phyloP scores from a whole-genome alignment of 2,113 vertebrate species.

The Numida meleagris region DNA sequence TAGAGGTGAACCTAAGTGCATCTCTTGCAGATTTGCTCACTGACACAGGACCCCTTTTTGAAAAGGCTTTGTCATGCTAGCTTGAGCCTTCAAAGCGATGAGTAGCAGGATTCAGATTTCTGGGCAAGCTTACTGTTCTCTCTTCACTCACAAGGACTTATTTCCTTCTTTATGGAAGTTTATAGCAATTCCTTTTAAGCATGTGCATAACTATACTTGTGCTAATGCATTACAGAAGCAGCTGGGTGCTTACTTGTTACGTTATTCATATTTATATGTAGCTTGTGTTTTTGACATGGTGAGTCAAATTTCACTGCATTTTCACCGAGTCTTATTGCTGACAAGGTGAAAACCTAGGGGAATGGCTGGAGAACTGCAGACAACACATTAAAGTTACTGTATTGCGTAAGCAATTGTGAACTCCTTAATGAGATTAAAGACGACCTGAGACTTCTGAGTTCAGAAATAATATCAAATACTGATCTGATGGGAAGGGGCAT shows the following conservation, averaged over 20 bases:
- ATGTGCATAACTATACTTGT: constrained; percentile 46
- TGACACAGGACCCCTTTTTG: not conserved
- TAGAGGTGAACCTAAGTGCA: not conserved
- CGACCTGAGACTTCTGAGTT: constrained; percentile 19
- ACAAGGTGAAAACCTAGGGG: not conserved
- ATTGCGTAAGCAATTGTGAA: not conserved
- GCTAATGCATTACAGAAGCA: constrained; percentile 44
- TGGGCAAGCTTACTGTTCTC: constrained; percentile 16
- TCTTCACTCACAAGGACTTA: constrained; percentile 33
- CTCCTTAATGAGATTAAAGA: constrained; percentile 45
- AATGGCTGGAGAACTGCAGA: not conserved
- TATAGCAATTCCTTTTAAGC: constrained; percentile 35
- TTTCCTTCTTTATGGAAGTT: constrained; percentile 48
- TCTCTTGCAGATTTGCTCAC: not conserved
- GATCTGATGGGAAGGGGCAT: constrained; percentile 34
- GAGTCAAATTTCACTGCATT: constrained; percentile 1
- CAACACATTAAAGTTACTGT: not conserved
- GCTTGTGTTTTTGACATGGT: not conserved
- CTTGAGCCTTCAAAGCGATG: constrained; percentile 49
- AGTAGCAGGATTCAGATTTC: constrained; percentile 44
- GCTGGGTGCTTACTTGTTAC: constrained; percentile 32
- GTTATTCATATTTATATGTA: constrained; percentile 38
- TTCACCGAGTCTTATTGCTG: not conserved
- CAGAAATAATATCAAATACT: constrained; percentile 32
- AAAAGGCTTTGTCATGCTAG: constrained; percentile 63